Evolutionary conservation across 2,888 invertebrate species (phyloP).

Genomic region (Thera britannica): DNA sequence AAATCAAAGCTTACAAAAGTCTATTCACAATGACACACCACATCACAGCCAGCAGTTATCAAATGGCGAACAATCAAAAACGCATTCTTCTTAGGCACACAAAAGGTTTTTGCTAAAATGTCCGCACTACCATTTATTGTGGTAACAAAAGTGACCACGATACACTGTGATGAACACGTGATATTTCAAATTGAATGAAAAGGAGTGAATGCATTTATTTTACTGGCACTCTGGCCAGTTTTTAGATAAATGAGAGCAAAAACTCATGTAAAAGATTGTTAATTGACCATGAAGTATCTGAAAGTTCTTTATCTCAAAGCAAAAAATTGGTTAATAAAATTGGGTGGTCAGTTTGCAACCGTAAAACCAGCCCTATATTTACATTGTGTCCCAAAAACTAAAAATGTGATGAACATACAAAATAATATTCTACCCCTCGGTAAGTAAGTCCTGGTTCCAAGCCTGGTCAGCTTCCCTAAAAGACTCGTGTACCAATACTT

Average conservation of each 20-base stretch:
- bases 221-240: constrained; percentile 25
- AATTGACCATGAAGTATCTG: background rate
- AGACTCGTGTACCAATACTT: constrained; percentile 3
- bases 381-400: too few species aligned
- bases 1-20: background rate
- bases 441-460: constrained; percentile 9
- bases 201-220: constrained; percentile 39
- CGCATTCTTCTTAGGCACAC: constrained; percentile 36
- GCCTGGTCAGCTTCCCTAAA: constrained; percentile 1
- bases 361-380: too few species aligned
- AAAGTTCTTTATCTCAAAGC: too few species aligned
- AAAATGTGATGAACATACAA: background rate
- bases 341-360: too few species aligned
- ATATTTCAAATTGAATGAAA: constrained; percentile 39
- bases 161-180: constrained; percentile 39
- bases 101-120: constrained; percentile 39
- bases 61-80: constrained; percentile 40
- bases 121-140: constrained; percentile 28
- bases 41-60: constrained; percentile 24
- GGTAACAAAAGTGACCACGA: constrained; percentile 36
- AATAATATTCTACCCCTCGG: background rate
- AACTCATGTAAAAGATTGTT: background rate
- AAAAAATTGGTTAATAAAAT: too few species aligned
- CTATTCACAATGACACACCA: constrained; percentile 23
- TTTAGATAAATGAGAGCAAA: background rate